Percentiles rank a stretch among this genome's conserved stretches.
These are phyloP conservation scores for Serrognathus titanus DNA, from an alignment of 2,888 invertebrate species.

Conservation along the genomic window DNA sequence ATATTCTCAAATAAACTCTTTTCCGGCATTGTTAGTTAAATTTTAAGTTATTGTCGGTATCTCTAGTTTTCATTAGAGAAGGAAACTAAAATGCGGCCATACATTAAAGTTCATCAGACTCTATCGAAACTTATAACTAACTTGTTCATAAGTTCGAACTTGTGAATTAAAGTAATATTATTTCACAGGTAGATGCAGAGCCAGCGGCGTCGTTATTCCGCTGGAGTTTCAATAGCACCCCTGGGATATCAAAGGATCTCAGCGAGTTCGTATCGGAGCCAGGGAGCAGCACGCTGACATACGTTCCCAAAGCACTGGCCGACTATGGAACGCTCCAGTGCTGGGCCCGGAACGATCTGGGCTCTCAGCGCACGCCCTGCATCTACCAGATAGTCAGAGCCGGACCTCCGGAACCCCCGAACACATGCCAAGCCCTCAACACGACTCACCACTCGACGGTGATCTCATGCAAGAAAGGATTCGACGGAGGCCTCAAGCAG, in stretches of 20 bases:
- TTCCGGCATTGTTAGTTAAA: too few relatives aligned
- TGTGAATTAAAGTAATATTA: slow-evolving; percentile 5
- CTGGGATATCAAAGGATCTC: slow-evolving; percentile 49
- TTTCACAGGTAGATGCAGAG: slow-evolving; percentile 66
- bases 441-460: slow-evolving; percentile 52
- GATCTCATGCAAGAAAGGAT: slow-evolving; percentile 53
- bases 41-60: too few relatives aligned
- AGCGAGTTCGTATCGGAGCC: slow-evolving; percentile 47
- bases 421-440: slow-evolving; percentile 51
- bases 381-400: slow-evolving; percentile 74
- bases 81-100: too few relatives aligned
- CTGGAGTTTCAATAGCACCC: slow-evolving; percentile 68
- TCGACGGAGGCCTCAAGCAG: slow-evolving; percentile 55
- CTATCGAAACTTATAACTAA: too few relatives aligned
- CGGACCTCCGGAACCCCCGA: slow-evolving; percentile 54
- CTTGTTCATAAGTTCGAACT: too few relatives aligned
- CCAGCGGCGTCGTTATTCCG: slow-evolving; percentile 62
- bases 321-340: slow-evolving; percentile 80
- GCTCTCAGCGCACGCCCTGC: slow-evolving; percentile 68
- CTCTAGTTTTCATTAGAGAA: too few relatives aligned
- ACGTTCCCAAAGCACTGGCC: slow-evolving; percentile 58
- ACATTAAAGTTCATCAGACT: too few relatives aligned
- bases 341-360: slow-evolving; percentile 68
- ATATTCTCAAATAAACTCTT: too few relatives aligned
- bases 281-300: slow-evolving; percentile 46